Conservation (phyloP, 2,888 invertebrate genomes). For the Eumerus sabulonum region DNA sequence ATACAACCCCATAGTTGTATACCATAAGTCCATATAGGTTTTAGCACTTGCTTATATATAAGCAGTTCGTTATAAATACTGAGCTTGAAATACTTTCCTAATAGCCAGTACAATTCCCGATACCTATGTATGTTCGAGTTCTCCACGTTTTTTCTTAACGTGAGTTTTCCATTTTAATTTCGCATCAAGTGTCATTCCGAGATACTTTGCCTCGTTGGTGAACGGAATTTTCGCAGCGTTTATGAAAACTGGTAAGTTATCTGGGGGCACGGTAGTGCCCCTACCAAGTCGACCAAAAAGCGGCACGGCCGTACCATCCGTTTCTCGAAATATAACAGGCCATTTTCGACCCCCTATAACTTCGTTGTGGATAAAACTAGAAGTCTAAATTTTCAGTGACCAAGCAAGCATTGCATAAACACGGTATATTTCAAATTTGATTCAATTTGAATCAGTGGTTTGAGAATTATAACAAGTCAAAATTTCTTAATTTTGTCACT, state of each 20-base stretch:
- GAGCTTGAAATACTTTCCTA: slow-evolving; percentile 1
- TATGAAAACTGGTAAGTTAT: slow-evolving; percentile 5
- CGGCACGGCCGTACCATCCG: no score
- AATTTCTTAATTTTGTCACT: no score
- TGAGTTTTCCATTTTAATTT: slow-evolving; percentile 11
- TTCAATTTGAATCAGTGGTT: no score
- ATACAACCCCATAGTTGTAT: slow-evolving; percentile 20
- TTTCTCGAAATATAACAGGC: no score
- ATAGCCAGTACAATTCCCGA: slow-evolving; percentile 8
- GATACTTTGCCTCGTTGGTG: slow-evolving; percentile 17
- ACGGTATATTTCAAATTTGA: no score
- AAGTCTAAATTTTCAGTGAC: no score
- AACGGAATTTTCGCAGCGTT: slow-evolving; percentile 7
- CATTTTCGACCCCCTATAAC: no score
- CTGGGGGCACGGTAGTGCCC: no score
- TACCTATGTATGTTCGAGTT: slow-evolving; percentile 5
- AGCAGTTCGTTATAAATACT: slow-evolving; percentile 17
- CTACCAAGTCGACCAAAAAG: no score
- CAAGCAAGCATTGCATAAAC: no score
- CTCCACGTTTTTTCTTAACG: slow-evolving; percentile 9
- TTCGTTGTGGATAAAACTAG: no score
- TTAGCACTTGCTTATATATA: slow-evolving; percentile 23
- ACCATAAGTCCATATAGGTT: slow-evolving; percentile 8
- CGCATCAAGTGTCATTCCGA: slow-evolving; percentile 20
- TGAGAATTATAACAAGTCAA: no score